Conservation (phyloP, 2,113 vertebrate genomes). For the Variabilichromis moorii region DNA sequence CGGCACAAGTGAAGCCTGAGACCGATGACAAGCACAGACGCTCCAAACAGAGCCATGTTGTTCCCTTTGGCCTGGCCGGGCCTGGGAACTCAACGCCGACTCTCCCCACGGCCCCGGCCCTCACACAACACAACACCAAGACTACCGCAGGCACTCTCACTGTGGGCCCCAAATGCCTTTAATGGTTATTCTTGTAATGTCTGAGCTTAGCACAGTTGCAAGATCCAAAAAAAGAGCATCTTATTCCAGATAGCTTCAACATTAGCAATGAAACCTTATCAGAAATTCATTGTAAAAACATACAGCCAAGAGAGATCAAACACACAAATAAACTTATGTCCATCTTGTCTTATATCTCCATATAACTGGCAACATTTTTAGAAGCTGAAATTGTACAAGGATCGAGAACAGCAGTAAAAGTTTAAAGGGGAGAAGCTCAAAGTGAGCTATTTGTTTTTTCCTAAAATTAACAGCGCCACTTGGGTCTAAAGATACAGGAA, state of each 20-base stretch:
- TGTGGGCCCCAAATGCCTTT: not conserved
- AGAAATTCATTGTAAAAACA: not conserved
- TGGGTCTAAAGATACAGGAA: not conserved
- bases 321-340: not conserved
- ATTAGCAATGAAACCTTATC: not conserved
- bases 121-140: slow-evolving; percentile 7
- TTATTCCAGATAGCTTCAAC: not conserved
- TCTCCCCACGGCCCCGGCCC: slow-evolving; percentile 38
- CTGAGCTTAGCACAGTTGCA: not conserved
- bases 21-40: slow-evolving; percentile 48
- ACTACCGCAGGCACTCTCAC: not conserved
- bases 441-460: not conserved
- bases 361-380: not conserved
- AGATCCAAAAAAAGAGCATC: not conserved
- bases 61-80: slow-evolving; percentile 31
- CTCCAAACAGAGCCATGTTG: slow-evolving; percentile 56
- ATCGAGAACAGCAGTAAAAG: not conserved
- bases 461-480: not conserved
- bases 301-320: not conserved
- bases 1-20: slow-evolving; percentile 49
- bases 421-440: not conserved
- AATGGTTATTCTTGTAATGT: not conserved
- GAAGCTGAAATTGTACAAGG: not conserved
- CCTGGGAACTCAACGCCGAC: slow-evolving; percentile 45
- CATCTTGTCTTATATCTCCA: not conserved